phyloP scores from a whole-genome alignment of 2,888 invertebrate species.

The Drosophila siamana region DNA sequence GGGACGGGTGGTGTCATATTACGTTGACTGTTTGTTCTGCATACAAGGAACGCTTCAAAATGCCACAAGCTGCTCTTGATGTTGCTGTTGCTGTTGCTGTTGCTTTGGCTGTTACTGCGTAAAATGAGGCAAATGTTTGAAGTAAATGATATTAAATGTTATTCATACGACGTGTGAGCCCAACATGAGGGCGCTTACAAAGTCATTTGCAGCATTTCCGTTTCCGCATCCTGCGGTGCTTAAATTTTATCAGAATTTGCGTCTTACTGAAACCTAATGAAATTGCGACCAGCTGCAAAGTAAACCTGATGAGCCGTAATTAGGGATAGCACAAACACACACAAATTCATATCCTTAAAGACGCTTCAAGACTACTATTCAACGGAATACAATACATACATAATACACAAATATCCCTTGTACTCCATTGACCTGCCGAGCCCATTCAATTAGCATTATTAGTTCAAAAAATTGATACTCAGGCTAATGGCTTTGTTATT shows the following conservation, averaged over 20 bases:
- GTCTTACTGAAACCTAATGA: conserved; percentile 36
- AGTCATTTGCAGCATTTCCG: conserved; percentile 41
- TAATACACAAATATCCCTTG: not conserved
- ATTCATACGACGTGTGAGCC: conserved; percentile 57
- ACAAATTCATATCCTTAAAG: not conserved
- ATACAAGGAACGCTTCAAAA: conserved; percentile 21
- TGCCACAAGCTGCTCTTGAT: conserved; percentile 18
- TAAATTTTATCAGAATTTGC: conserved; percentile 50
- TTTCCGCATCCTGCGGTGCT: conserved; percentile 44
- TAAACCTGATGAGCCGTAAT: conserved; percentile 32
- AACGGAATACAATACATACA: not conserved
- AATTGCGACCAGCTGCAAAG: conserved; percentile 31
- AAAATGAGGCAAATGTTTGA: conserved; percentile 33
- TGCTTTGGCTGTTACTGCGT: not conserved
- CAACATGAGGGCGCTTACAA: conserved; percentile 37
- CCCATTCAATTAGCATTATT: conserved; percentile 15
- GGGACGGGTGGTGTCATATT: conserved; percentile 22
- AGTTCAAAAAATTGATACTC: conserved; percentile 7
- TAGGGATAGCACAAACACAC: conserved; percentile 6
- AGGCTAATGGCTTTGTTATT: conserved; percentile 19
- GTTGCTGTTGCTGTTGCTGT: not conserved
- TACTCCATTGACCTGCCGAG: not conserved
- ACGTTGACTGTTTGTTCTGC: conserved; percentile 32
- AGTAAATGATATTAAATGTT: conserved; percentile 68
- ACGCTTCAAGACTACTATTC: not conserved